Base-by-base conservation (phyloP, 2,113 vertebrate species). In the Plotosus lineatus region DNA sequence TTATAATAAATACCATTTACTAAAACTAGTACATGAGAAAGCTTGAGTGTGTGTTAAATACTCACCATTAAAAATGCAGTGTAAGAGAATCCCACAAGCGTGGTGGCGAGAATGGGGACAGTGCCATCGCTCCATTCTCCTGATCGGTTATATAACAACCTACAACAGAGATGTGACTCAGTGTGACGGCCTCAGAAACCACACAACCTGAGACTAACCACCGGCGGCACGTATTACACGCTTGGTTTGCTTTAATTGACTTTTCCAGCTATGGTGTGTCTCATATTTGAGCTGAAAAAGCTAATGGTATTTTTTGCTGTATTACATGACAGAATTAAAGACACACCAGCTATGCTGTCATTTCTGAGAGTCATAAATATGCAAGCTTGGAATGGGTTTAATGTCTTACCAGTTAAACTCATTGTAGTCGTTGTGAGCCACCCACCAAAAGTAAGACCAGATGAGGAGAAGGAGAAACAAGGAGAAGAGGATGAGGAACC, bases 381-480 rank as follows among this genome's bases (percentile, higher is more conserved):
- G 38, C 6, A 40, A 50, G 28, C 26, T 50, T 23, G 26, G 23
- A 50, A 38, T 1, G 4, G 53, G 38, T 76, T 44, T 2, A 21
- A 36, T 1, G 3, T 44, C 56, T 11, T 15, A 56, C 55, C 48
- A 36, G 75, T 82, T 56, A 91, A 99, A 97, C 82, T 98, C 96
- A 28, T 98, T 94, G 89, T 98, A 98, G 92, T 99, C 97, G 12
- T 99, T 99, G 80, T 93, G 95, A 61, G 95, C 95, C 86, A 96
- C 95, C 95, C 96, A 94, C 97, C 97, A 99, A 91, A 99, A 99
- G 88, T 98, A 99, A 80, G 95, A 93, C 97, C 97, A 99, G 75
- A 94, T 86, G 78, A 98, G 93, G 0, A 96, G 95, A 88, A 99
- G 93, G 80, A 96, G 90, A 80, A 98, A 98, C 53, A 96, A 95